Conservation (phyloP, 2,888 invertebrate genomes). For the Notodonta dromedarius region DNA sequence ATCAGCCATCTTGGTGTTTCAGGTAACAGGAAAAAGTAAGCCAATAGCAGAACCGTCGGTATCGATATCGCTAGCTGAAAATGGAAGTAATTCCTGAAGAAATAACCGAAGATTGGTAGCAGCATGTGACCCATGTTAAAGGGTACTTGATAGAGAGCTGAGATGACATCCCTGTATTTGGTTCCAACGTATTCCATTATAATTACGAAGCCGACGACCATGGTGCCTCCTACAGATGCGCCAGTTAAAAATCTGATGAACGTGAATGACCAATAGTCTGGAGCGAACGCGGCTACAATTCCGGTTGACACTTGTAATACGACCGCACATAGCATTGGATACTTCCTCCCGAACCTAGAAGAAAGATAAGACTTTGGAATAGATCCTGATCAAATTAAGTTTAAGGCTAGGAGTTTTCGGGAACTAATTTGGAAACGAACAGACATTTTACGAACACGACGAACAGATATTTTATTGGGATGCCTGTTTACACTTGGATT, state of each 20-base stretch:
- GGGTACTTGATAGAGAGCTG: conserved; percentile 87
- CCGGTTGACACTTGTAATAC: conserved; percentile 88
- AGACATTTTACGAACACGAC: no score
- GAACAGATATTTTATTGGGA: no score
- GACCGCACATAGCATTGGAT: conserved; percentile 88
- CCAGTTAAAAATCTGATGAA: conserved; percentile 88
- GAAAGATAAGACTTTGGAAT: conserved; percentile 6
- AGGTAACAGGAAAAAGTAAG: conserved; percentile 88
- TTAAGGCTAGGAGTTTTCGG: no score
- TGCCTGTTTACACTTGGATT: no score
- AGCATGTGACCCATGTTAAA: conserved; percentile 88
- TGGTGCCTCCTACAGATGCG: conserved; percentile 91
- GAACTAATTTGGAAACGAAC: no score
- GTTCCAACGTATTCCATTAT: conserved; percentile 88
- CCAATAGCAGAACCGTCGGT: conserved; percentile 82
- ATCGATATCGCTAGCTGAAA: conserved; percentile 87
- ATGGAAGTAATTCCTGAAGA: conserved; percentile 85
- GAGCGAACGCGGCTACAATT: conserved; percentile 86
- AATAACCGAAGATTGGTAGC: conserved; percentile 85
- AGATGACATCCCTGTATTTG: conserved; percentile 80
- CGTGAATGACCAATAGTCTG: conserved; percentile 86
- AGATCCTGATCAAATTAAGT: no score
- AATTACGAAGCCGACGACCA: conserved; percentile 86
- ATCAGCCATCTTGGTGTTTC: conserved; percentile 93
- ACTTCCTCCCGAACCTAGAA: conserved; percentile 89